Percentiles rank a stretch among this genome's conserved stretches.
Conservation (phyloP, 1,140 invertebrate genomes). For the Zaprionus davidi region DNA sequence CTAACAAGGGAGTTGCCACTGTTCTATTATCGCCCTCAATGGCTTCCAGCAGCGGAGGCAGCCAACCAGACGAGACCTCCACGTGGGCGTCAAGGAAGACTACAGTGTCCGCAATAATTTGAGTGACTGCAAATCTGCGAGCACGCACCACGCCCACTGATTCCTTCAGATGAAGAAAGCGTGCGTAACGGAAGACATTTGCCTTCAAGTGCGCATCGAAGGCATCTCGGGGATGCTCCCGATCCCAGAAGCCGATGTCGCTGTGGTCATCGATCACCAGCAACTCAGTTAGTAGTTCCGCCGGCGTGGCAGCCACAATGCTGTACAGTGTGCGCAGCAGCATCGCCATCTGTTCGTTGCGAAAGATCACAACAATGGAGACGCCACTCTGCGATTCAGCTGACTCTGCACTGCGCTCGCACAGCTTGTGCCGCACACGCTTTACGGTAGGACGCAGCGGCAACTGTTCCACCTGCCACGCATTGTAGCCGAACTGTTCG, state of each 20-base stretch:
- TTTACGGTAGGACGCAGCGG: background rate
- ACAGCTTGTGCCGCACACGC: slow-evolving; percentile 29
- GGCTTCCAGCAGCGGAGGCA: slow-evolving; percentile 89
- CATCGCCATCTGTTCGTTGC: slow-evolving; percentile 95
- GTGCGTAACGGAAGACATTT: slow-evolving; percentile 77
- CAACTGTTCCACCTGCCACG: background rate
- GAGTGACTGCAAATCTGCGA: slow-evolving; percentile 91
- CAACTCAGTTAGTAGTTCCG: slow-evolving; percentile 91
- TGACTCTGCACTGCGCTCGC: slow-evolving; percentile 3
- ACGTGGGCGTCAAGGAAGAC: slow-evolving; percentile 97
- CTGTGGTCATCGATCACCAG: slow-evolving; percentile 96
- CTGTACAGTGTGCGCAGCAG: slow-evolving; percentile 92
- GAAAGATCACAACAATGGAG: slow-evolving; percentile 93
- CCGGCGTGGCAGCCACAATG: slow-evolving; percentile 85
- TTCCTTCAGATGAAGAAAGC: slow-evolving; percentile 88
- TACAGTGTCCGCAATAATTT: slow-evolving; percentile 91
- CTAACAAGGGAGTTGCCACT: slow-evolving; percentile 96
- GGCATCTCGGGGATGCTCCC: slow-evolving; percentile 84
- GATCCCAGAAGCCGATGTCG: slow-evolving; percentile 80
- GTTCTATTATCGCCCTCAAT: slow-evolving; percentile 87
- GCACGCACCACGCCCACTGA: slow-evolving; percentile 94
- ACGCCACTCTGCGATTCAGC: background rate
- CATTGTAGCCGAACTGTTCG: slow-evolving; percentile 1
- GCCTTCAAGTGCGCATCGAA: slow-evolving; percentile 86
- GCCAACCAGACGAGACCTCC: slow-evolving; percentile 92